Base-by-base conservation (phyloP, 2,888 invertebrate genomes). In the Amphipoea lucens region DNA sequence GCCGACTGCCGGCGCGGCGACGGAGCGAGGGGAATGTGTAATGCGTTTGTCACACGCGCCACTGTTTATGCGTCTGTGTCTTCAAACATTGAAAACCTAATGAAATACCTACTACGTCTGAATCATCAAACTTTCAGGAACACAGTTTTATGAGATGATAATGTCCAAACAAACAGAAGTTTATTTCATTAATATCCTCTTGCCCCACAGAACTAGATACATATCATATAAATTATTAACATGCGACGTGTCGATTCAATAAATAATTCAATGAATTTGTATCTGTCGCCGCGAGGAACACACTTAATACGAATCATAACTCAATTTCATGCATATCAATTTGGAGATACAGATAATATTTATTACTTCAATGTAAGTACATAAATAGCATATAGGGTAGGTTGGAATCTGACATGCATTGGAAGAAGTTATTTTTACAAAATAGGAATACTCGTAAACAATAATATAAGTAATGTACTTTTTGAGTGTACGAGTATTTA, bases 11-110 rank as follows among this genome's bases (percentile, higher is more conserved):
- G 45, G 5, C 78, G 17, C 11, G 20, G 5, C 78, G 17, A 14
- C n/a, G 20, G 36, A 40, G 63, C 48, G 72, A 82, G 89, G 87
- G 87, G 92, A 90, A 89, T 90, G 88, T 88, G 76, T 89, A 89
- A 92, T 91, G 89, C 70, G 87, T 67, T 76, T 66, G 83, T 81
- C 74, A 83, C 86, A 80, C 83, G 83, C 83, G 74, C 87, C 42
- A 74, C 76, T 66, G 66, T 83, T 79, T 76, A 78, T 79, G 74
- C 7, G 79, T 79, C 87, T 80, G 73, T 65, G 51, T 48, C 63
- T 62, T 75, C 60, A 71, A 60, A 74, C 70, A 62, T 23, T 66
- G 48, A 29, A 54, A 69, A 60, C 65, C 9, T 48, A 71, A 65
- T 36, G 11, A 36, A 81, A 51, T 71, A 62, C 36, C 36, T 36